These are phyloP conservation scores for Periophthalmodon schlosseri DNA, from an alignment of 2,113 vertebrate species.

Conservation along the genomic window DNA sequence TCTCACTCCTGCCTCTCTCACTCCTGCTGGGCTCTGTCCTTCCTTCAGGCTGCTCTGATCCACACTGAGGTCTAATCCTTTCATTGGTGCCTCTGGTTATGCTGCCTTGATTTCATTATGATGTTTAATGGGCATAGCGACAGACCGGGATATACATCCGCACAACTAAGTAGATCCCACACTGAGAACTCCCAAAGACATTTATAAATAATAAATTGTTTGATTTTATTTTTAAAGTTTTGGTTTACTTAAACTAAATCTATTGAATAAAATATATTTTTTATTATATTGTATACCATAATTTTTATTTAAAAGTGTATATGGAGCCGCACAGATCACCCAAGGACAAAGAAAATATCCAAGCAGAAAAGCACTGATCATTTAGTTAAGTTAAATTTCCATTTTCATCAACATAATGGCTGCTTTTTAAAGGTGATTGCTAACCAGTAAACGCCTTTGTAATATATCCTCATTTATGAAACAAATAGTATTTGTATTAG, in stretches of 20 bases:
- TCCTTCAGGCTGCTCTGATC: conserved; percentile 52
- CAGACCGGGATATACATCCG: conserved; percentile 39
- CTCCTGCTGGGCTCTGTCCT: conserved; percentile 14
- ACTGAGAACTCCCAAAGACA: conserved; percentile 33
- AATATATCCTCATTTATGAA: conserved; percentile 12
- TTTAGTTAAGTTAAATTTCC: background rate
- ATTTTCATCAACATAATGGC: background rate
- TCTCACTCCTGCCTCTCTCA: conserved; percentile 13
- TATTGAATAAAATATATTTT: background rate
- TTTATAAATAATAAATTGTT: conserved; percentile 32
- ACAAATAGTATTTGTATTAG: conserved; percentile 8
- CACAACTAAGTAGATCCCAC: conserved; percentile 31
- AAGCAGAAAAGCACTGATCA: background rate
- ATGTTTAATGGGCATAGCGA: conserved; percentile 64
- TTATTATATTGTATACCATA: background rate
- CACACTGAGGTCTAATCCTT: conserved; percentile 52
- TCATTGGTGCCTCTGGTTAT: conserved; percentile 56
- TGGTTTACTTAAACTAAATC: background rate
- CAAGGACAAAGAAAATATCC: background rate
- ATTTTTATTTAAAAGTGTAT: background rate
- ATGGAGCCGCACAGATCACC: background rate
- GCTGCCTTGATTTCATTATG: conserved; percentile 66
- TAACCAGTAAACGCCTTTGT: background rate
- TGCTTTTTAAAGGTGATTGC: conserved; percentile 6
- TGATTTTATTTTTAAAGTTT: conserved; percentile 13